Evolutionary conservation across 2,797 vertebrate species (phyloP).

Genomic region (Holocentrus rufus): DNA sequence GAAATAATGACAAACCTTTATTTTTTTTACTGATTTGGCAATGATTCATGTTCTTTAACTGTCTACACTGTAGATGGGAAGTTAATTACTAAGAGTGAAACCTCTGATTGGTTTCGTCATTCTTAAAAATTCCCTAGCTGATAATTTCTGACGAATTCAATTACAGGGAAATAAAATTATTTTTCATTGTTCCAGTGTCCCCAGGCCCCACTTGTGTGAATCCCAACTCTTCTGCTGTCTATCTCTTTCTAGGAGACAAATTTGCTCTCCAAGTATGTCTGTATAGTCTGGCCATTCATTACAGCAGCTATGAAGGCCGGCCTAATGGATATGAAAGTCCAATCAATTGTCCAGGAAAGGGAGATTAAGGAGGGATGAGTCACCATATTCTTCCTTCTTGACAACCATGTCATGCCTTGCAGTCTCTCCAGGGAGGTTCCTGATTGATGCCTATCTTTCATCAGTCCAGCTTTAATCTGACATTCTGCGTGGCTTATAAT

Average conservation of each 20-base stretch:
- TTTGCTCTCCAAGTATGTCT: slow-evolving; percentile 60
- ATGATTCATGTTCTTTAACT: background rate
- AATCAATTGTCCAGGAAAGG: slow-evolving; percentile 76
- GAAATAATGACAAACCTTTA: too few relatives aligned
- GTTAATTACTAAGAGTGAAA: too few relatives aligned
- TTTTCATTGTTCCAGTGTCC: slow-evolving; percentile 11
- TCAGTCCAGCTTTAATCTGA: slow-evolving; percentile 75
- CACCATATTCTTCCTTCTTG: slow-evolving; percentile 73
- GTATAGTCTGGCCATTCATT: slow-evolving; percentile 60
- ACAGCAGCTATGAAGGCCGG: slow-evolving; percentile 71
- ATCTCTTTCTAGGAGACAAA: slow-evolving; percentile 57
- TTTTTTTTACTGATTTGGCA: too few relatives aligned
- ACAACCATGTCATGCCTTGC: slow-evolving; percentile 73
- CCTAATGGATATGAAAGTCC: slow-evolving; percentile 81
- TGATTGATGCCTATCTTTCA: slow-evolving; percentile 77
- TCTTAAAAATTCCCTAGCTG: background rate
- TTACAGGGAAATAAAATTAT: background rate
- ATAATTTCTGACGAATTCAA: background rate
- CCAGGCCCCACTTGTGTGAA: slow-evolving; percentile 14
- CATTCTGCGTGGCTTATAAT: slow-evolving; percentile 55
- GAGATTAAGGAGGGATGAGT: slow-evolving; percentile 74
- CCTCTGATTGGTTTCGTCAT: too few relatives aligned
- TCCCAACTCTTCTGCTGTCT: slow-evolving; percentile 15
- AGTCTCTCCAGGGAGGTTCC: slow-evolving; percentile 62
- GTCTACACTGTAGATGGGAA: background rate